Evolutionary conservation across 2,113 vertebrate species (phyloP).

Genomic region (Lampris incognitus): DNA sequence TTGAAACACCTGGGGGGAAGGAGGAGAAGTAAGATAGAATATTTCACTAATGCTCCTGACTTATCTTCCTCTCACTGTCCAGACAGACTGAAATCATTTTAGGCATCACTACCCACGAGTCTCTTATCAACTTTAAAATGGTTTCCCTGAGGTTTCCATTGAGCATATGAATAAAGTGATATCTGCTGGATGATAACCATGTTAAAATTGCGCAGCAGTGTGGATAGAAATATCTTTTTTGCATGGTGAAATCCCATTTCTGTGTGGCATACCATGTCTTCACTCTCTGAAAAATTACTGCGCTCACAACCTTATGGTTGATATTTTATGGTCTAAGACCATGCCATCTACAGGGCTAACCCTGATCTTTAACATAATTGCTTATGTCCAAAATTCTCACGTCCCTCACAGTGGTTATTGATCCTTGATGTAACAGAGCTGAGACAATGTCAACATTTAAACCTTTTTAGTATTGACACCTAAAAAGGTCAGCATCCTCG

Average conservation of each 20-base stretch:
- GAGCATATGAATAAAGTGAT: conserved; percentile 75
- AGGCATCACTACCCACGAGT: conserved; percentile 78
- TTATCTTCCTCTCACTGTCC: conserved; percentile 55
- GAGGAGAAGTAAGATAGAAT: conserved; percentile 37
- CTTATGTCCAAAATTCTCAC: neutral
- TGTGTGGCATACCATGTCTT: conserved; percentile 22
- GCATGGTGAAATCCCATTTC: conserved; percentile 49
- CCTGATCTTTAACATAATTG: conserved; percentile 9
- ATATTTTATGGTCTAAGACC: conserved; percentile 4
- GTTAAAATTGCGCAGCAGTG: conserved; percentile 51
- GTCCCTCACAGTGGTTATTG: conserved; percentile 2
- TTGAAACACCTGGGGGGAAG: conserved; percentile 48
- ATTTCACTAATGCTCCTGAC: conserved; percentile 35
- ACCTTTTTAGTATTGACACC: no score
- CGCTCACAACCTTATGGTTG: conserved; percentile 1
- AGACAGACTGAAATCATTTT: conserved; percentile 79
- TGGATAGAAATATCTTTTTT: conserved; percentile 40
- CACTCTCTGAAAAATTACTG: conserved; percentile 20
- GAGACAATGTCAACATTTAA: conserved; percentile 5
- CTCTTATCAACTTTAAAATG: conserved; percentile 80
- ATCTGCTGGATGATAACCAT: conserved; percentile 70
- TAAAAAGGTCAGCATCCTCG: no score
- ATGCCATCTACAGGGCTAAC: conserved; percentile 17
- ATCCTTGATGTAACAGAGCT: conserved; percentile 11
- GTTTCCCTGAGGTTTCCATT: conserved; percentile 74